Percentiles rank a stretch among this genome's conserved stretches.
Conservation (phyloP, 2,113 vertebrate genomes). For the cattle (Bos taurus) region DNA sequence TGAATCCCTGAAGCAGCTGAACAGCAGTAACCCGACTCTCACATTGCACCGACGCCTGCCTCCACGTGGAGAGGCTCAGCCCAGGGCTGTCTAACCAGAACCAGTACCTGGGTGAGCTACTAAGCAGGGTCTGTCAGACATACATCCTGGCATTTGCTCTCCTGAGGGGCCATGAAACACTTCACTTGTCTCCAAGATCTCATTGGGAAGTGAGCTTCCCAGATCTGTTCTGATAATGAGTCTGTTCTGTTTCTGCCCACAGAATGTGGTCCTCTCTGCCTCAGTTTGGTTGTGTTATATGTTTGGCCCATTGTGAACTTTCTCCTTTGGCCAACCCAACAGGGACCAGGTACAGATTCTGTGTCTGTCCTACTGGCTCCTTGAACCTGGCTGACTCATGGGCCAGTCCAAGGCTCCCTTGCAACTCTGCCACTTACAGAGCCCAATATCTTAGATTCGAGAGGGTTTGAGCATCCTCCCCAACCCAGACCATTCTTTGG, state of each 20-base stretch:
- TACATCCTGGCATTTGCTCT: background rate
- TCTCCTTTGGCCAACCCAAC: background rate
- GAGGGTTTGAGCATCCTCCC: background rate
- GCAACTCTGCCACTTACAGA: background rate
- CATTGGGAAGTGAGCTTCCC: background rate
- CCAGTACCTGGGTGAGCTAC: fast-evolving
- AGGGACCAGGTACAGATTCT: background rate
- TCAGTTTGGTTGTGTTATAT: fast-evolving
- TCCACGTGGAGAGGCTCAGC: background rate
- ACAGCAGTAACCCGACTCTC: background rate
- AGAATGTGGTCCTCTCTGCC: too few relatives aligned
- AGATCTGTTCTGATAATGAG: background rate
- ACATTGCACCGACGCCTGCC: fast-evolving
- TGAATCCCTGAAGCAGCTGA: background rate
- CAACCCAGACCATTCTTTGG: background rate
- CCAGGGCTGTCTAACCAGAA: background rate
- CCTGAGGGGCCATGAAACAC: background rate
- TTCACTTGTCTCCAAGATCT: background rate
- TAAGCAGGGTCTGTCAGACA: fast-evolving
- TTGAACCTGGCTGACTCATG: fast-evolving
- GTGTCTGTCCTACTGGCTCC: background rate
- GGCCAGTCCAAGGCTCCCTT: background rate
- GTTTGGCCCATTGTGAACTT: background rate
- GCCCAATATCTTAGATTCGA: background rate
- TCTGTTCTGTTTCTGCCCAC: background rate